A percentile compares a stretch with the other conserved stretches of the same genome.
Evolutionary conservation across 2,113 vertebrate genomes (phyloP).

Genomic region (Porphyrio hochstetteri): DNA sequence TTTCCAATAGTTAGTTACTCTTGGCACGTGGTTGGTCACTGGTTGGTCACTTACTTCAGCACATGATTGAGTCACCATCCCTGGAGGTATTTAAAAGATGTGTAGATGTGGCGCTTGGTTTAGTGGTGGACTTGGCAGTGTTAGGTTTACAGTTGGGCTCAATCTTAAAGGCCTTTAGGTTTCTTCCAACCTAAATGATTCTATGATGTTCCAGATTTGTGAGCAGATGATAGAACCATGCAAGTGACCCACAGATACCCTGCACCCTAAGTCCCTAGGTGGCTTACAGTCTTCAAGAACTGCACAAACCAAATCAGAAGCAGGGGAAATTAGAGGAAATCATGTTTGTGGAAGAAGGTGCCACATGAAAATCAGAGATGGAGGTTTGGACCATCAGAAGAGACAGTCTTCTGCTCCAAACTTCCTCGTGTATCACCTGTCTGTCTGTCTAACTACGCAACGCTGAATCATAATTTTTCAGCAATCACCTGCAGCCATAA

Average conservation of each 20-base stretch:
- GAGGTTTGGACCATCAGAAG: background rate
- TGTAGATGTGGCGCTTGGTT: background rate
- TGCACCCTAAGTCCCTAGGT: background rate
- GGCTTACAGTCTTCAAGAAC: background rate
- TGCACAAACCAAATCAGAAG: background rate
- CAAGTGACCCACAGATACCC: background rate
- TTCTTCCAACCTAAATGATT: background rate
- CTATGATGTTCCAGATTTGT: background rate
- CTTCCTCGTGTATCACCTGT: background rate
- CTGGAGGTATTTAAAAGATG: background rate
- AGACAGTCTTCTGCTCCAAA: background rate
- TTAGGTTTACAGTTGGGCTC: background rate
- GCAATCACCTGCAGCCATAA: background rate
- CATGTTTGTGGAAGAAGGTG: background rate
- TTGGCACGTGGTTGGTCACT: background rate
- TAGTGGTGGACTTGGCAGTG: background rate
- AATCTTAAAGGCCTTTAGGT: background rate
- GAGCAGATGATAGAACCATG: background rate
- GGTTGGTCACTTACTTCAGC: slow-evolving; percentile 1
- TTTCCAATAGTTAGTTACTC: background rate
- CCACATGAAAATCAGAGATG: background rate
- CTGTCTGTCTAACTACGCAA: background rate
- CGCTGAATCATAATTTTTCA: background rate
- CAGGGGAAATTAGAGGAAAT: background rate
- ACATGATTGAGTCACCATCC: background rate